Conservation (phyloP, 2,113 vertebrate genomes). For the Stigmatopora nigra region DNA sequence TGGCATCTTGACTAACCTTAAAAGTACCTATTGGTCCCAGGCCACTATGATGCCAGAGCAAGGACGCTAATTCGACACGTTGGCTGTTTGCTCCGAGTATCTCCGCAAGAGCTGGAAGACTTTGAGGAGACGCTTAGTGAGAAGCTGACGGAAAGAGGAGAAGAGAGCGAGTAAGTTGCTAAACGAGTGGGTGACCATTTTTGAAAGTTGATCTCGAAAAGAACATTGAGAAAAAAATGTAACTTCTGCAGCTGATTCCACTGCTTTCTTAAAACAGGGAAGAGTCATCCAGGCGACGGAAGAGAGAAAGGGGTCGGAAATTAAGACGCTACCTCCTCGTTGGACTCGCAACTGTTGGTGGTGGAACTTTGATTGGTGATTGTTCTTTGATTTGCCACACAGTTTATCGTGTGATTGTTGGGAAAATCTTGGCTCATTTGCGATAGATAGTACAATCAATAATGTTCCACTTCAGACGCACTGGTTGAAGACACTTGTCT, state of each 20-base stretch:
- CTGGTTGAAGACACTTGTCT: too few species aligned
- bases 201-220: not conserved
- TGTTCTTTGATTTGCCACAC: not conserved
- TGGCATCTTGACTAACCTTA: not conserved
- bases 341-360: conserved; percentile 85
- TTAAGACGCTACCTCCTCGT: conserved; percentile 88
- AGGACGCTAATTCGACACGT: conserved; percentile 82
- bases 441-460: not conserved
- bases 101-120: conserved; percentile 74
- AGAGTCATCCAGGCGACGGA: conserved; percentile 74
- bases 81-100: conserved; percentile 73
- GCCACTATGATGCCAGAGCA: conserved; percentile 82
- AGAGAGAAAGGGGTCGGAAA: conserved; percentile 77
- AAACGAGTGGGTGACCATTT: conserved; percentile 7
- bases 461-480: too few species aligned
- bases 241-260: not conserved
- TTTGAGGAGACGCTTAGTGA: conserved; percentile 87
- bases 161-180: conserved; percentile 80
- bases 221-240: too few species aligned
- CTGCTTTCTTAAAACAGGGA: conserved; percentile 61
- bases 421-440: not conserved
- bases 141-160: conserved; percentile 74
- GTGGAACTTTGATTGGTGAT: conserved; percentile 89
- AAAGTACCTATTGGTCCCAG: conserved; percentile 53
- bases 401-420: not conserved